phyloP scores from a whole-genome alignment of 1,140 invertebrate species.

The Zaprionus kolodkinae region DNA sequence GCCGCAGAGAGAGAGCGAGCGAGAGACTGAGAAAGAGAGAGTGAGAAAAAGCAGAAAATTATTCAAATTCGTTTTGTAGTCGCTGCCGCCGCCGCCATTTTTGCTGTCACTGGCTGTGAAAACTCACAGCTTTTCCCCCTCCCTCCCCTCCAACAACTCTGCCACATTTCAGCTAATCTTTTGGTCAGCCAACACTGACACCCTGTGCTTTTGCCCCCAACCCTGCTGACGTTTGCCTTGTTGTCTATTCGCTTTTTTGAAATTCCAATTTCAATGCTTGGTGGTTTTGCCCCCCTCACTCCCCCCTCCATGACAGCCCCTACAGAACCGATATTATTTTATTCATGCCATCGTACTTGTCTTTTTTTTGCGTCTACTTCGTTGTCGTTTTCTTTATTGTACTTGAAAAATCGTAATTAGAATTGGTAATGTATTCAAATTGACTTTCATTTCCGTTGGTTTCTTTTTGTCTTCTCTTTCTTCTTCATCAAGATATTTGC shows the following conservation, averaged over 20 bases:
- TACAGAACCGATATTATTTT: slow-evolving; percentile 75
- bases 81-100: slow-evolving; percentile 70
- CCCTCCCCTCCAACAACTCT: slow-evolving; percentile 30
- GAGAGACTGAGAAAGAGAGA: background rate
- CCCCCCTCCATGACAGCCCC: slow-evolving; percentile 22
- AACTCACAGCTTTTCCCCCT: slow-evolving; percentile 68
- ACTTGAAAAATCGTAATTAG: slow-evolving; percentile 83
- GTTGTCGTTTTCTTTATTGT: slow-evolving; percentile 58
- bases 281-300: slow-evolving; percentile 57
- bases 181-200: slow-evolving; percentile 67
- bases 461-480: slow-evolving; percentile 44
- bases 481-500: slow-evolving; percentile 64
- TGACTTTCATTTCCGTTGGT: slow-evolving; percentile 82
- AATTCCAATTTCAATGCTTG: slow-evolving; percentile 81
- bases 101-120: slow-evolving; percentile 76
- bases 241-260: slow-evolving; percentile 73
- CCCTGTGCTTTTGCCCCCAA: background rate
- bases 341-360: slow-evolving; percentile 73
- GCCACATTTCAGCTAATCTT: slow-evolving; percentile 69
- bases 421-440: slow-evolving; percentile 84
- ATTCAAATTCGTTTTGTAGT: slow-evolving; percentile 74
- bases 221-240: slow-evolving; percentile 39
- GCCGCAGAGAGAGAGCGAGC: background rate
- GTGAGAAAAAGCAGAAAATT: slow-evolving; percentile 33
- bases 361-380: slow-evolving; percentile 34